phyloP scores from a whole-genome alignment of 2,888 invertebrate species.

The Lycocerus yunnanus region DNA sequence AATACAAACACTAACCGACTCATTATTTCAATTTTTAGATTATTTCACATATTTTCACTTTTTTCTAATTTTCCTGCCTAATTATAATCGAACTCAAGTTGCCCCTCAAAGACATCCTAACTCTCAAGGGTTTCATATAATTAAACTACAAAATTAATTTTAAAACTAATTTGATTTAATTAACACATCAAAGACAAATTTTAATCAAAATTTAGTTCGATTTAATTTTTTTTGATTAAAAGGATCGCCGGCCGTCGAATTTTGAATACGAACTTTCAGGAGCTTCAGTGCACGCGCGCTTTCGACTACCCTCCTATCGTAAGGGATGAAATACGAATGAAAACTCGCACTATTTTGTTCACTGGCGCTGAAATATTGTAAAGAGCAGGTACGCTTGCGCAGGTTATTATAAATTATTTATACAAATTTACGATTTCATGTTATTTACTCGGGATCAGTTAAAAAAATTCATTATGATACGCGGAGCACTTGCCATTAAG shows the following conservation, averaged over 20 bases:
- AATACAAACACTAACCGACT: slow-evolving; percentile 52
- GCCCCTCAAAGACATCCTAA: neutral
- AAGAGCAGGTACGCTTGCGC: neutral
- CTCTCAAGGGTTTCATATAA: neutral
- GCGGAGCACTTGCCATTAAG: no score
- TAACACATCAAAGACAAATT: neutral
- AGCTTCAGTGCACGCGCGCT: slow-evolving; percentile 29
- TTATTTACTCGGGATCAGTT: neutral
- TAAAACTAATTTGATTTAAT: neutral
- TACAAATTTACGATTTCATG: neutral
- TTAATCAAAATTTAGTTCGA: neutral
- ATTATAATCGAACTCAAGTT: neutral
- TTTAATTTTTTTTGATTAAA: neutral
- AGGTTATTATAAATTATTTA: neutral
- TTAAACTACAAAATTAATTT: neutral
- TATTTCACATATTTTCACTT: neutral
- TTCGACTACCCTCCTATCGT: slow-evolving; percentile 21
- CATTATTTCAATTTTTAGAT: slow-evolving; percentile 33
- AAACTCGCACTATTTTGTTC: slow-evolving; percentile 16
- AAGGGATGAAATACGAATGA: slow-evolving; percentile 41
- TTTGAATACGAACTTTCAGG: neutral
- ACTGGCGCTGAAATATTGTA: neutral
- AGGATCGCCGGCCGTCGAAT: neutral
- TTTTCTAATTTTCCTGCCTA: neutral
- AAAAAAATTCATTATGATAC: neutral